Evolutionary conservation across 37 sponge, comb jelly and placozoan species (phyloP), one percentile per base, ranked within the genome.

Genomic region (Spongia lamella): DNA sequence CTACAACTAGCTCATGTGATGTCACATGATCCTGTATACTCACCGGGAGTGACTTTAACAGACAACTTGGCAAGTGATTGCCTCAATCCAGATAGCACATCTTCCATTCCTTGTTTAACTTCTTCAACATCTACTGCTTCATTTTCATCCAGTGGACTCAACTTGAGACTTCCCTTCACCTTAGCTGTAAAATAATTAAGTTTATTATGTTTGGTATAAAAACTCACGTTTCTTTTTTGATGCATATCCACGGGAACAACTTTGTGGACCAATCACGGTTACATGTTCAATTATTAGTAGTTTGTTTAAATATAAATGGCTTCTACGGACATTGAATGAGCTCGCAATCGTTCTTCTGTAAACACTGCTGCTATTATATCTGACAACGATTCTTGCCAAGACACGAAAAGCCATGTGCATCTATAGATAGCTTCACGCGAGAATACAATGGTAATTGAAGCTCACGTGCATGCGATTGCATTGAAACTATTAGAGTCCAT

Each of bases 31-130:
- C 14, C 9, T 43, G 26, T 52, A 55, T 43, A 21, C 9, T 2
- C 53, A 84, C 91, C 78, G 68, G 94, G 90, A 15, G 94, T 82
- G 54, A 93, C 51, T 16, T 86, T 57, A 17, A 76, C 56, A 3
- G 89, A n/a, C 25, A 59, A 65, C 53, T 78, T 77, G 6, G 86
- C 69, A 47, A 73, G 89, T 35, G 89, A 80, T 59, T 78, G 65
- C 53, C 82, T 85, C 17, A 93, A 70, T 1, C 59, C 61, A 63
- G 38, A 59, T 11, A 89, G n/a, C 27, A 72, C 67, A 13, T 72
- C 69, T 33, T 70, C 38, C 90, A 93, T 88, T 26, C 30, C 27
- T 17, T 24, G 22, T 43, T 60, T 50, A 25, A 86, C 31, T 58
- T 68, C 63, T 20, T 68, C 75, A 38, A 86, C 19, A 56, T 83